Conservation (phyloP, 2,888 invertebrate species). For the Pelosia muscerda region DNA sequence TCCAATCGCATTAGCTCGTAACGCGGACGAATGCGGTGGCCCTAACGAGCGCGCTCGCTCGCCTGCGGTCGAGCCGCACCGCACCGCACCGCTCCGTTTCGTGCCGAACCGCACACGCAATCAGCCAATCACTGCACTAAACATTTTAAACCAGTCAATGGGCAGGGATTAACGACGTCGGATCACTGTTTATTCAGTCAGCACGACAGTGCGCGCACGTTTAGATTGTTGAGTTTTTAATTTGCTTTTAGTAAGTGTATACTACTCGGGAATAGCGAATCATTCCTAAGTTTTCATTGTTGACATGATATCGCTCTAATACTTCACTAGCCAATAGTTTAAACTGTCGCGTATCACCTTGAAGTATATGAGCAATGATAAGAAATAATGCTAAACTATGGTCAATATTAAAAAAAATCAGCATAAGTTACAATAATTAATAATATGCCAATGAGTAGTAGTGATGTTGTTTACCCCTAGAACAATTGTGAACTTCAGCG, state of each 20-base stretch:
- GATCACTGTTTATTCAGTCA: conserved; percentile 25
- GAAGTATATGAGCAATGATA: no score
- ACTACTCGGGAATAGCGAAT: background rate
- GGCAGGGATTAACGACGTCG: conserved; percentile 17
- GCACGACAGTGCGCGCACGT: background rate
- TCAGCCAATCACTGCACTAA: conserved; percentile 39
- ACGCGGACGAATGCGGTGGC: conserved; percentile 19
- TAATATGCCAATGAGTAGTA: background rate
- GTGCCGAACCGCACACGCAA: conserved; percentile 25
- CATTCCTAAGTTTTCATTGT: background rate
- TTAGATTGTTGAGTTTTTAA: conserved; percentile 10
- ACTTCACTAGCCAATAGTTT: background rate
- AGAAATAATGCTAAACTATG: no score
- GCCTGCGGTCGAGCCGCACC: conserved; percentile 11
- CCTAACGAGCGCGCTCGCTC: conserved; percentile 19
- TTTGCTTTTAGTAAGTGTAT: background rate
- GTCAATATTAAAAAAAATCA: no score
- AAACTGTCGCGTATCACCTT: no score
- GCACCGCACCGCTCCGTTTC: no score
- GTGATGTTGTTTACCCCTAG: background rate
- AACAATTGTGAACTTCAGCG: background rate
- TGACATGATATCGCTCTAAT: background rate
- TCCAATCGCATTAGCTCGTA: conserved; percentile 27
- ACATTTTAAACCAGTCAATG: conserved; percentile 31
- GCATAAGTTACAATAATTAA: background rate